Evolutionary conservation across 2,113 vertebrate genomes (phyloP).

Genomic region (Dipodomys stephensi): DNA sequence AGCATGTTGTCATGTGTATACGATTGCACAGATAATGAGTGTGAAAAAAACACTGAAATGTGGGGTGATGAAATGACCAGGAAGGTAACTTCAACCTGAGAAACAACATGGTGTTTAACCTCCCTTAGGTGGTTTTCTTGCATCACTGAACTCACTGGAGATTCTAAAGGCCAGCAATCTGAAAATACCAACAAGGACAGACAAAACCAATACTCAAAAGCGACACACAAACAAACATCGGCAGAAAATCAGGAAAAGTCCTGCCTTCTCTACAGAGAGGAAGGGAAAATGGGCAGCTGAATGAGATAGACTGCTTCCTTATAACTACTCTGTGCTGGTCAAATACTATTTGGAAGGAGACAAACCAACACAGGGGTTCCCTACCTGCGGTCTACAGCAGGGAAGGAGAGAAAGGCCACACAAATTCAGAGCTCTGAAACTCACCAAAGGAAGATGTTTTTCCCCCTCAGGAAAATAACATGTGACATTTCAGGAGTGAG

Average conservation of each 20-base stretch:
- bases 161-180: not conserved
- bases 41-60: not conserved
- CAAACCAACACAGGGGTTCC: no score
- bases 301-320: not conserved
- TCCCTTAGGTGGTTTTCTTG: not conserved
- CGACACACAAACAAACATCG: not conserved
- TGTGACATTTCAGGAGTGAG: not conserved
- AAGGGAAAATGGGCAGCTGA: not conserved
- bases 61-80: not conserved
- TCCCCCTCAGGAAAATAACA: not conserved
- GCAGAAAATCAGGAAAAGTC: not conserved
- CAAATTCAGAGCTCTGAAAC: not conserved
- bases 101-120: not conserved
- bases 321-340: not conserved
- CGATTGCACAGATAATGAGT: no score
- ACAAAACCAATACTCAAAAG: no score
- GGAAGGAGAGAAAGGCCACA: not conserved
- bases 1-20: no score
- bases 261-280: not conserved
- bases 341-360: no score
- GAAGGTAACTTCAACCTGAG: no score
- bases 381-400: no score
- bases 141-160: not conserved
- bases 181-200: not conserved
- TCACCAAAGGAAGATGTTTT: not conserved